Conservation (phyloP, 2,113 vertebrate genomes). For the pig (Sus scrofa) region DNA sequence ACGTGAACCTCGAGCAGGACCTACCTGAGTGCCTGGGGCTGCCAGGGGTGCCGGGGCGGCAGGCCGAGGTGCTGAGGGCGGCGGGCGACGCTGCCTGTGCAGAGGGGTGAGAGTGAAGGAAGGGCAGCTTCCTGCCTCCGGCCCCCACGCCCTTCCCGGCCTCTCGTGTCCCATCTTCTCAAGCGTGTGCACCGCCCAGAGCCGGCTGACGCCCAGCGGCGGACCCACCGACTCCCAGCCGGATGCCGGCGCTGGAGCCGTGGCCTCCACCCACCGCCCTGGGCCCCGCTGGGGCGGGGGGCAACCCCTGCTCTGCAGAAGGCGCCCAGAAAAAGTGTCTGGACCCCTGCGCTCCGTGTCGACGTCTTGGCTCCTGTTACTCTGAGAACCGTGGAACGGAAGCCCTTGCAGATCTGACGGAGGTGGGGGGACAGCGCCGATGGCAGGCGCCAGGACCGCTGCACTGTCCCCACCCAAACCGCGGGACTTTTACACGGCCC, state of each 20-base stretch:
- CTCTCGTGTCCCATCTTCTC: not conserved
- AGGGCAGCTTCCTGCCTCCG: too few species aligned
- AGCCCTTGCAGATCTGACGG: too few species aligned
- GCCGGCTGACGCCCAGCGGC: too few species aligned
- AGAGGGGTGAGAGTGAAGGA: accelerated
- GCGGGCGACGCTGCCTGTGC: not conserved
- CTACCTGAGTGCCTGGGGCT: not conserved
- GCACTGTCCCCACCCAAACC: not conserved
- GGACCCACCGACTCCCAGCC: too few species aligned
- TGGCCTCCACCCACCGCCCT: too few species aligned
- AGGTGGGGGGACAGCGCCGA: not conserved
- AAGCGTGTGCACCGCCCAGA: too few species aligned
- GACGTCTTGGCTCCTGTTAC: not conserved
- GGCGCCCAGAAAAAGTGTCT: not conserved
- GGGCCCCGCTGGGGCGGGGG: not conserved
- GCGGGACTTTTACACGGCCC: too few species aligned
- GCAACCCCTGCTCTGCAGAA: not conserved
- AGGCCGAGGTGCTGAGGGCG: not conserved
- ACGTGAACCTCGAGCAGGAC: not conserved
- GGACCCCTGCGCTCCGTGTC: not conserved
- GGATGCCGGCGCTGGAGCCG: not conserved
- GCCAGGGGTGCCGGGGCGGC: not conserved
- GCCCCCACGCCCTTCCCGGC: too few species aligned
- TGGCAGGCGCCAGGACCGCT: not conserved
- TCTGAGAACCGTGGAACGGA: not conserved